phyloP scores from a whole-genome alignment of 2,113 vertebrate genomes.

The Mormyrus lacerda region DNA sequence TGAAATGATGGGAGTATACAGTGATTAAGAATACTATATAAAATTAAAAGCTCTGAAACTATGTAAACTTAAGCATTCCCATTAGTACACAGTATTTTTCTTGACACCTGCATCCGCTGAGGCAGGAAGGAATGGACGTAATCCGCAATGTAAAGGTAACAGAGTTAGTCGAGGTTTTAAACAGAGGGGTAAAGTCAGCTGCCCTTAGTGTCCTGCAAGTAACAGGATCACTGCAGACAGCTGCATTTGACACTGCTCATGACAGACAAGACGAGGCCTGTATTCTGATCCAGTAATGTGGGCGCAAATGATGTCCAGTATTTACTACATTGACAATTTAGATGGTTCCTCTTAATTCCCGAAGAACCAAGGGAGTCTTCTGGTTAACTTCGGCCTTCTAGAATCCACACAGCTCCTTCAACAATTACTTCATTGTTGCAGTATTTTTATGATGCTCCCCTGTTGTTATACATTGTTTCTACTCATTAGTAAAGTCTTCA shows the following conservation, averaged over 20 bases:
- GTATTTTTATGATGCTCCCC: slow-evolving; percentile 1
- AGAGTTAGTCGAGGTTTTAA: not conserved
- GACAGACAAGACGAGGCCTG: not conserved
- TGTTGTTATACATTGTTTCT: slow-evolving; percentile 5
- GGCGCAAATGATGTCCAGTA: not conserved
- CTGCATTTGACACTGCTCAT: not conserved
- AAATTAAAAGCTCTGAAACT: not conserved
- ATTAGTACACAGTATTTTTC: not conserved
- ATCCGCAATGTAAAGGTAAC: not conserved
- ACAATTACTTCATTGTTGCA: not conserved
- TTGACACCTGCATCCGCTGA: not conserved
- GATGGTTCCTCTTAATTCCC: not conserved
- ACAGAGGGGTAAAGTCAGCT: not conserved
- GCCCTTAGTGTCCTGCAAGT: not conserved
- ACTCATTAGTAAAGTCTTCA: slow-evolving; percentile 5
- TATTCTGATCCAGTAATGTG: not conserved
- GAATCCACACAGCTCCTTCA: not conserved
- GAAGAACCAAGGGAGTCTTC: not conserved
- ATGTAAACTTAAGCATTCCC: not conserved
- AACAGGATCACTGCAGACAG: not conserved
- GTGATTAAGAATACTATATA: not conserved
- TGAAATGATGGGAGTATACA: not conserved
- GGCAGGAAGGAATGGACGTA: not conserved
- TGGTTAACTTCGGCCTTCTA: not conserved
- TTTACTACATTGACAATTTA: not conserved